Percentiles rank a stretch among this genome's conserved stretches.
phyloP scores from a whole-genome alignment of 2,113 vertebrate species.

The Gasterosteus nipponicus region DNA sequence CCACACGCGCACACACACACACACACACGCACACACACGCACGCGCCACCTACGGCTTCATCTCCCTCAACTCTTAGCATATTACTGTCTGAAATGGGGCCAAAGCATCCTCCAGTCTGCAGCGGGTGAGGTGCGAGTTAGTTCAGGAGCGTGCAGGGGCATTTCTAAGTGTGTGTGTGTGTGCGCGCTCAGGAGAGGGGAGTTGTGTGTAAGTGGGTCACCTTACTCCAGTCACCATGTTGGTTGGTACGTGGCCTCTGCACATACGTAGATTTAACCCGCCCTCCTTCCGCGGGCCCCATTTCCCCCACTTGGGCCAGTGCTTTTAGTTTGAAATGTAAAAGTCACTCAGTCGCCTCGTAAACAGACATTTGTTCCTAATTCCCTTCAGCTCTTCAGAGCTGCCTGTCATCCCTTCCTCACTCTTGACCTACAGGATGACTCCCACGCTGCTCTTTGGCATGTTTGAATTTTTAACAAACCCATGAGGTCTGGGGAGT shows the following conservation, averaged over 20 bases:
- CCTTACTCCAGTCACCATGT: constrained; percentile 70
- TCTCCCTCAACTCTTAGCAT: constrained; percentile 52
- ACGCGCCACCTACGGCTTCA: constrained; percentile 14
- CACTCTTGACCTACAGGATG: constrained; percentile 61
- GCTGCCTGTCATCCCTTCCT: constrained; percentile 41
- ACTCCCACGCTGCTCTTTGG: constrained; percentile 69
- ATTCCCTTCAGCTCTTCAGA: constrained; percentile 18
- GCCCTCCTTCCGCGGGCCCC: constrained; percentile 15
- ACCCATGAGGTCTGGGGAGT: constrained; percentile 51
- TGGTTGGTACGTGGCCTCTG: constrained; percentile 58
- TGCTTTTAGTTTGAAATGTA: constrained; percentile 41
- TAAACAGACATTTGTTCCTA: constrained; percentile 2
- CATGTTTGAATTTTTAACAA: constrained; percentile 69
- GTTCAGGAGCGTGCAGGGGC: constrained; percentile 45
- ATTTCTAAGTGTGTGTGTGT: constrained; percentile 31
- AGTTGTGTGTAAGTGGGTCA: constrained; percentile 81
- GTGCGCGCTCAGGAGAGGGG: constrained; percentile 31
- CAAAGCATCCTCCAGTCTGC: constrained; percentile 71
- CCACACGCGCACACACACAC: background rate
- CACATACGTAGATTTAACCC: constrained; percentile 46
- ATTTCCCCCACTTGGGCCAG: background rate
- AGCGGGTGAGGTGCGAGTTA: constrained; percentile 53
- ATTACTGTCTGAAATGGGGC: constrained; percentile 76
- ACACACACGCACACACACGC: constrained; percentile 1
- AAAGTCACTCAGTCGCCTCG: constrained; percentile 21